A percentile compares a stretch with the other conserved stretches of the same genome.
These are phyloP conservation scores for Phenacoccus solenopsis DNA, from an alignment of 1,140 invertebrate species.

Conservation along the genomic window DNA sequence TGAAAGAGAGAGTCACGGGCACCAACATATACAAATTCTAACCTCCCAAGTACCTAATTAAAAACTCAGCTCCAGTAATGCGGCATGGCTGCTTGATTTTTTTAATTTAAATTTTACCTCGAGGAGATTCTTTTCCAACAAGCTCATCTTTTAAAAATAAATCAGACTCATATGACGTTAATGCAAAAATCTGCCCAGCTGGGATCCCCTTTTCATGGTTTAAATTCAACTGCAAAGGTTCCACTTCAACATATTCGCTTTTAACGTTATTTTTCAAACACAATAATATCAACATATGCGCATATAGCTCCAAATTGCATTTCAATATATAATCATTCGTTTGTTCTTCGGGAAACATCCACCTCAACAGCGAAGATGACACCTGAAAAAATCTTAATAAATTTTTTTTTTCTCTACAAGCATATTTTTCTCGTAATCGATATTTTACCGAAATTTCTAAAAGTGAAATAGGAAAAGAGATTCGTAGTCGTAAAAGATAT, in stretches of 20 bases:
- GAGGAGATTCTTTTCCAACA: background rate
- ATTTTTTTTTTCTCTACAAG: background rate
- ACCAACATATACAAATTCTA: too few species aligned
- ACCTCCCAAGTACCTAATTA: too few species aligned
- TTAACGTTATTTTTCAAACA: slow-evolving; percentile 14
- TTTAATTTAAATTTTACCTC: background rate
- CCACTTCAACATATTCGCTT: background rate
- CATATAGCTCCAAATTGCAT: background rate
- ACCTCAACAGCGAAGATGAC: background rate
- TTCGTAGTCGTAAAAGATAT: background rate
- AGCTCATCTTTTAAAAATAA: background rate
- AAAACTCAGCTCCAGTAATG: too few species aligned
- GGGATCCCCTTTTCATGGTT: background rate
- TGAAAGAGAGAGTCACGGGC: too few species aligned
- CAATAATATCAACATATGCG: background rate
- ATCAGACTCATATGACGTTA: background rate
- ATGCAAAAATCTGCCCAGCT: background rate
- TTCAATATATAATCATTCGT: background rate
- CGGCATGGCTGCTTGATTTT: too few species aligned
- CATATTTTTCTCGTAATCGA: too few species aligned
- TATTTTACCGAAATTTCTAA: background rate
- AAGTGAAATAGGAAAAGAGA: background rate
- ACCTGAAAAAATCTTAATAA: background rate
- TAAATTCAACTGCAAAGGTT: background rate
- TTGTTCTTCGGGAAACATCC: background rate